Evolutionary conservation across 2,113 vertebrate species (phyloP).

Genomic region (Psettodes erumei): DNA sequence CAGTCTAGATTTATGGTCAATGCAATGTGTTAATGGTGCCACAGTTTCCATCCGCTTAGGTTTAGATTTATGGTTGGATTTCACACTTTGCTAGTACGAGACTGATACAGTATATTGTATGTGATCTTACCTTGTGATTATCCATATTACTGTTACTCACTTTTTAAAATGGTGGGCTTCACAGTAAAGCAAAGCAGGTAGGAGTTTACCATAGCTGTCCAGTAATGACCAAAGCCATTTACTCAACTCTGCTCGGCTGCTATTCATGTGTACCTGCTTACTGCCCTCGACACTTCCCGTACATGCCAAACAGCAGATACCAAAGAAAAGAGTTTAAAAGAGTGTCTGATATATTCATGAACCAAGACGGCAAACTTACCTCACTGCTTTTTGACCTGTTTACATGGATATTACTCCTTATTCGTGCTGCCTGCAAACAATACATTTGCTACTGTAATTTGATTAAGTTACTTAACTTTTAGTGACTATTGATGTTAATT

Average conservation of each 20-base stretch:
- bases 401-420: background rate
- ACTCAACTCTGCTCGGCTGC: too few relatives aligned
- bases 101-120: too few relatives aligned
- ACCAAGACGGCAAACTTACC: background rate
- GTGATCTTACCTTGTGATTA: background rate
- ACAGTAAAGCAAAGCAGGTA: slow-evolving; percentile 5
- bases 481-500: background rate
- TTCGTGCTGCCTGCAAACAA: background rate
- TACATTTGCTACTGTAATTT: background rate
- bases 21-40: background rate
- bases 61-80: slow-evolving; percentile 2
- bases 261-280: too few relatives aligned
- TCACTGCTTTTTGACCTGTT: background rate
- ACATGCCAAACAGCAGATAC: too few relatives aligned
- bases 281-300: too few relatives aligned
- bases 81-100: background rate
- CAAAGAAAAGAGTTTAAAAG: too few relatives aligned
- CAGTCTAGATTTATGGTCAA: background rate
- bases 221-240: too few relatives aligned
- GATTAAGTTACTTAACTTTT: background rate
- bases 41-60: background rate
- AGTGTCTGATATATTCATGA: background rate
- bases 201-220: too few relatives aligned
- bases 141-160: background rate
- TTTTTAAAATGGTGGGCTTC: background rate